Evolutionary conservation across 2,888 invertebrate genomes (phyloP).

Genomic region (Macroteleia sp.): DNA sequence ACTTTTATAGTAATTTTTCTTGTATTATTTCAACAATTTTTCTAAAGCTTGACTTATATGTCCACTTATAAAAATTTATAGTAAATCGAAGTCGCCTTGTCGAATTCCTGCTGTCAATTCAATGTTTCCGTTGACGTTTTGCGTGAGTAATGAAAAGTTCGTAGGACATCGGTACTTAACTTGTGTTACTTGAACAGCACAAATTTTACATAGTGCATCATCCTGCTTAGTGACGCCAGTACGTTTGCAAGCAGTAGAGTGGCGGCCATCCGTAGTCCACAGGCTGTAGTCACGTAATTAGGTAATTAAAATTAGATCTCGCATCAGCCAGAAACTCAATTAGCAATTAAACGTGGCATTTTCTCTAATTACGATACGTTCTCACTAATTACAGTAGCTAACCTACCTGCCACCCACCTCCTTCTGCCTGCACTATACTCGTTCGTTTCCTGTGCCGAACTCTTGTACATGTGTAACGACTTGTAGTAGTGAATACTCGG

Average conservation of each 20-base stretch:
- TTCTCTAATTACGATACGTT: slow-evolving; percentile 86
- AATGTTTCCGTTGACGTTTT: too few relatives aligned
- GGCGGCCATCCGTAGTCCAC: slow-evolving; percentile 78
- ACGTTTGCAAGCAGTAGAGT: slow-evolving; percentile 74
- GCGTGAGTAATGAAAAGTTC: too few relatives aligned
- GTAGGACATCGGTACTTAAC: slow-evolving; percentile 32
- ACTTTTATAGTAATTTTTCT: too few relatives aligned
- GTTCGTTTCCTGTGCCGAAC: slow-evolving; percentile 67
- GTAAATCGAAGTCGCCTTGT: too few relatives aligned
- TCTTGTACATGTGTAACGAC: slow-evolving; percentile 60
- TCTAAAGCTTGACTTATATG: too few relatives aligned
- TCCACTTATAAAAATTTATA: too few relatives aligned
- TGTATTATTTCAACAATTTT: too few relatives aligned
- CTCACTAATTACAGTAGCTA: slow-evolving; percentile 85
- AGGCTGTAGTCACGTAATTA: slow-evolving; percentile 85
- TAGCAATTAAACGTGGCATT: slow-evolving; percentile 87
- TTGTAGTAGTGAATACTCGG: slow-evolving; percentile 71
- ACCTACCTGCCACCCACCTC: slow-evolving; percentile 71
- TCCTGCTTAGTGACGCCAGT: slow-evolving; percentile 65
- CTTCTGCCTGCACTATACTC: slow-evolving; percentile 51
- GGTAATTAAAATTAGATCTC: slow-evolving; percentile 87
- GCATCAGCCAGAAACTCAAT: slow-evolving; percentile 86
- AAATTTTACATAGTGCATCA: slow-evolving; percentile 48
- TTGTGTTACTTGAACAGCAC: slow-evolving; percentile 35
- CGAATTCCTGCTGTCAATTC: too few relatives aligned